Base-by-base conservation (phyloP, 2,888 invertebrate species). In the Caenorhabditis sp. region DNA sequence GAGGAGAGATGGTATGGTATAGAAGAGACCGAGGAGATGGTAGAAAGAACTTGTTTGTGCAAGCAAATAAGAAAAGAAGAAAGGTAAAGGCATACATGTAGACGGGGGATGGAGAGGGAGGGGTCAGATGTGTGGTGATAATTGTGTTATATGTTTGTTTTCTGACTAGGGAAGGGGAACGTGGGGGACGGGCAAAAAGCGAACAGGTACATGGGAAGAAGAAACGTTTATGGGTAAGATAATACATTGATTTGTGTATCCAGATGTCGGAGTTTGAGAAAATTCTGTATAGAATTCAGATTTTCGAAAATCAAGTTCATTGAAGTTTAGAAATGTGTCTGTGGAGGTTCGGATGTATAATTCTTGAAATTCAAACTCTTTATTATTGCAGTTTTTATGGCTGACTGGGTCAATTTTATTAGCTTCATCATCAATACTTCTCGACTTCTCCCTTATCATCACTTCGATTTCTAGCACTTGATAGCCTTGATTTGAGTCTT, bases 401-500 rank as follows among this genome's bases (percentile, higher is more conserved):
- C 24, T 35, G 28, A 72, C 16, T 47, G 19, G 49, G 59, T 22
- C 28, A 70, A 41, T n/a, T n/a, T 49, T 22, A 58, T 38, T 61
- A 61, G 4, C 47, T 19, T 14, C 38, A 63, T 41, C 47, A 47
- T 44, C 24, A n/a, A n/a, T 64, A n/a, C 47, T 26, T 58, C 14
- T 66, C 8, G 26, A 51, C 31, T 31, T 35, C 41, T 10, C 26
- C 28, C 6, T 19, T 14, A 16, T 73, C 22, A 35, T 41, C 51
- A 58, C 14, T 8, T 63, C 26, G 4, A 24, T 56, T 26, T 22
- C 44, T 51, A 83, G 47, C 79, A 83, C 44, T 83, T 79, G 70
- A 83, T 83, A 44, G 68, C 35, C 31, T 72, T 79, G 75, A 83
- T 58, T 79, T 83, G 68, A 54, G 77, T 63, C 28, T 38, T 63